Evolutionary conservation across 2,888 invertebrate genomes (phyloP), one percentile per base, ranked within the genome.

Genomic region (Hermaeophaga mercurialis): DNA sequence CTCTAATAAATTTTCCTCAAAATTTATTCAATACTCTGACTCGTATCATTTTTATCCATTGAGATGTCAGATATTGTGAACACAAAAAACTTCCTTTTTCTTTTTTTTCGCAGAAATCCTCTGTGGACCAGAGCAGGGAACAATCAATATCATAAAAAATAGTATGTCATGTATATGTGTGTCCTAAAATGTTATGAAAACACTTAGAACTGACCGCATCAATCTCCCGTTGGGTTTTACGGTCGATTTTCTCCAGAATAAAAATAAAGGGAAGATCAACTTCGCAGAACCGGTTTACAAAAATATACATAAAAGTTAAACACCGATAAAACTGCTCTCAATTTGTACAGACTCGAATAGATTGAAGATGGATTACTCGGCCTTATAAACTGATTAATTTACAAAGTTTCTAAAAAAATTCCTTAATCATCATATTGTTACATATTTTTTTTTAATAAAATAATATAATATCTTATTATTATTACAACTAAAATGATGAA

Each of bases 201-300:
- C 45, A 45, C 18, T 45, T 31, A 45, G 31, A 45, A 17, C 31
- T 45, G 45, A 45, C 33, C 45, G 18, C 45, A 45, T 45, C 28
- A 45, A 45, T 45, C 31, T 45, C 18, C 31, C 12, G 17, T 45
- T 19, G 28, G 33, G 3, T 45, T 45, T 45, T 45, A 31, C 18
- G 33, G 31, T 17, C 33, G n/a, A 45, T 45, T 45, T 24, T 43
- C 36, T 36, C 8, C 17, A n/a, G 17, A 36, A 36, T 36, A 34
- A 36, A 36, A 36, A 36, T 36, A 36, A 36, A 33, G 33, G 14
- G 36, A 36, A 5, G 17, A 36, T 36, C 3, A 31, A 26, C 22
- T 8, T 9, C 28, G 2, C 28, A 28, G 28, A n/a, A 8, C 28
- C 28, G 28, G 5, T 5, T 22, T 22, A 4, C 22, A 22, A 22